Evolutionary conservation across 2,888 invertebrate genomes (phyloP).

Genomic region (Tachina grossa): DNA sequence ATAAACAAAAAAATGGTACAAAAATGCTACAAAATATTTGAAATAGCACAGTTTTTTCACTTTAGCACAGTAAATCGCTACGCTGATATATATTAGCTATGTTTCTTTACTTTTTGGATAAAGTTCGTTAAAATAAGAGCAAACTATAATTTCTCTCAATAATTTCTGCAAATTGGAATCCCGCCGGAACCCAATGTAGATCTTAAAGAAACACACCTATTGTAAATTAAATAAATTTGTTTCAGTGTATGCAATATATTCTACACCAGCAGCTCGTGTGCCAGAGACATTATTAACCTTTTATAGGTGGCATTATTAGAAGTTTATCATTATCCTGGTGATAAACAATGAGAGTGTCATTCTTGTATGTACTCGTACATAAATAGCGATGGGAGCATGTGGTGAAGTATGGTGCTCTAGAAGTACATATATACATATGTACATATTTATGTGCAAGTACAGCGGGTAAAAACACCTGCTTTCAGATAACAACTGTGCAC

Average conservation of each 20-base stretch:
- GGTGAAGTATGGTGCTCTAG: background rate
- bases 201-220: too few relatives aligned
- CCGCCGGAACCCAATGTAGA: too few relatives aligned
- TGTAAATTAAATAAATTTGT: background rate
- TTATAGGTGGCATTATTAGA: constrained; percentile 45
- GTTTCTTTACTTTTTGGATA: too few relatives aligned
- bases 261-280: background rate
- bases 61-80: too few relatives aligned
- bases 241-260: constrained; percentile 8
- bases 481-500: background rate
- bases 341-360: background rate
- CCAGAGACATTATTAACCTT: constrained; percentile 29
- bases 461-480: background rate
- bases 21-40: too few relatives aligned
- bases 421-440: background rate
- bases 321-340: constrained; percentile 31
- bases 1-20: too few relatives aligned
- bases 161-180: too few relatives aligned
- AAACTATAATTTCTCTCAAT: too few relatives aligned
- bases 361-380: background rate
- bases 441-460: background rate
- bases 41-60: too few relatives aligned
- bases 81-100: too few relatives aligned
- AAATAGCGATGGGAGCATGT: constrained; percentile 6
- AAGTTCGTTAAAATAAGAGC: too few relatives aligned